Evolutionary conservation across 1,140 invertebrate genomes (phyloP), one percentile per base, ranked within the genome.

Genomic region (Contarinia nasturtii): DNA sequence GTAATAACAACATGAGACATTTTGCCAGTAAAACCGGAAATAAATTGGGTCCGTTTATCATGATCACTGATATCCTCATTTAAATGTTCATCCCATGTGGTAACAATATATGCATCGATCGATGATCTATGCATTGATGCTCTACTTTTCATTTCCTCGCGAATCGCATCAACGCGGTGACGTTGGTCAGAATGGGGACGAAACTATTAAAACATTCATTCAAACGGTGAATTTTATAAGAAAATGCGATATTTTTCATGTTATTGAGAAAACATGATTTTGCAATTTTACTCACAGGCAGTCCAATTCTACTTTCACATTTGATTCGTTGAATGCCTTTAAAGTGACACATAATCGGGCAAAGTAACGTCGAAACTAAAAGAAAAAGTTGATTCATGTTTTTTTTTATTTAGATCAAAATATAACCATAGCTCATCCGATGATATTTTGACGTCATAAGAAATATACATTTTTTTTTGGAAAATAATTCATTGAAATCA

Each of bases 11-110:
- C 87, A 2, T 78, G 77, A 1, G 80, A 89, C 36, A 78, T 75
- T 15, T 76, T 79, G 2, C 93, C 93, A 46, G 75, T 79, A 65
- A 93, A 97, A 2, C 88, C 87, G 44, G 82, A 82, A 5, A 97
- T 73, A 62, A 80, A 95, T 49, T 76, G 68, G 51, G 86, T 64
- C 44, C 90, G 70, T 57, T 78, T 72, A 63, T 97, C 91, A 49
- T 77, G 77, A 2, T 73, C 66, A 2, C 81, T 76, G 2, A 79
- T 70, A 44, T 72, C 70, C 55, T 79, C 75, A 49, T 74, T 81
- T 69, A 81, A 76, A 66, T 87, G 84, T 52, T 84, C 83, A 55
- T 88, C 84, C 47, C 75, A 77, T 12, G 77, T 79, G 19, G 82
- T 79, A 21, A 86, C 64, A 44, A 88, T 73, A 52, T 82, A 86